Base-by-base conservation (phyloP, 2,888 invertebrate genomes). In the Nasonovia ribisnigri region DNA sequence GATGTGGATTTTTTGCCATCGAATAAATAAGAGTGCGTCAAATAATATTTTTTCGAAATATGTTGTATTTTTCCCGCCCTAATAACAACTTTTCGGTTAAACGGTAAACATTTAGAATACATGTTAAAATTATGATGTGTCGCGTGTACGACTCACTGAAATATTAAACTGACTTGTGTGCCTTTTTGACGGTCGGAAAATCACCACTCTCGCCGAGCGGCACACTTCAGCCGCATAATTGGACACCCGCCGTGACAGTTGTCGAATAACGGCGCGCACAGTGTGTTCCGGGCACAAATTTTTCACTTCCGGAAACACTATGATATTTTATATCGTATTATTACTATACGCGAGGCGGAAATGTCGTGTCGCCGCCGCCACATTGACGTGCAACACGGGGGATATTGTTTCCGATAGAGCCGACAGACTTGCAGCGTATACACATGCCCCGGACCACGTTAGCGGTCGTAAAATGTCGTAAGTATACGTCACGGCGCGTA, bases 151-250 rank as follows among this genome's bases (percentile, higher is more conserved):
- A 54, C 24, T 36, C 51, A 1, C 88, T 54, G 51, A 88, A 54
- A 11, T 54, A 54, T 57, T 43, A 57, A 89, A 89, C 43, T 29
- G 89, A 60, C 57, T 57, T 29, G 8, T 43, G 89, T 60, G 89
- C 89, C 57, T 57, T 57, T 89, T 57, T 29, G 57, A 43, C 43
- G 89, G 89, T 89, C 43, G 57, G 43, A 29, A 89, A 42, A 89
- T 89, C 29, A 16, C 89, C 57, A 29, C 89, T 43, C 29, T 57
- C 11, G 43, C 42, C 54, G 42, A 29, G 26, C 13, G 42, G 42
- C 54, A 88, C 84, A 43, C 43, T 84, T 43, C 43, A 86, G 46
- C 46, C 43, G 43, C 42, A 43, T 84, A 29, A 86, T 46, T 86
- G 86, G 42, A 46, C 46, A 46, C 43, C 46, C n/a, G 43, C 24